These are phyloP conservation scores for Alentia gelatinosa DNA, from an alignment of 2,888 invertebrate species.

Conservation along the genomic window DNA sequence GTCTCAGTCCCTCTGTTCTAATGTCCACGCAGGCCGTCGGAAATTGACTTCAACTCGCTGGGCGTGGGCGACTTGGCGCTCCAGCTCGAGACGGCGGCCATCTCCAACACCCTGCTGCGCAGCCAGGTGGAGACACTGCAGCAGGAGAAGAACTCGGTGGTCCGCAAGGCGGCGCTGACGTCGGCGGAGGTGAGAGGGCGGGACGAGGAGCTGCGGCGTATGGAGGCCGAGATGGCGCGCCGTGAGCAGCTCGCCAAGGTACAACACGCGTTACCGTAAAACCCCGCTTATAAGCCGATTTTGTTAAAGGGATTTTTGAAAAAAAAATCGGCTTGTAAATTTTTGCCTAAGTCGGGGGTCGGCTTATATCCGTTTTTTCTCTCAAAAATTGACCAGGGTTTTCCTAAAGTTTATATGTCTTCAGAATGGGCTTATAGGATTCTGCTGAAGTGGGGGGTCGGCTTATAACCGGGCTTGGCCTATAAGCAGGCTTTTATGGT, in stretches of 20 bases:
- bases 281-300: too few species aligned
- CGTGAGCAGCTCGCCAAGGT: slow-evolving; percentile 15
- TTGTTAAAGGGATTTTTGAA: too few species aligned
- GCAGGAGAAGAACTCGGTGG: not conserved
- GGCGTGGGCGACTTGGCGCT: not conserved
- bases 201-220: not conserved
- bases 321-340: too few species aligned
- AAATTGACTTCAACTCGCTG: slow-evolving; percentile 14
- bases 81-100: slow-evolving; percentile 46
- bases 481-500: too few species aligned
- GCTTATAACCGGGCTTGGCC: too few species aligned
- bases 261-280: too few species aligned
- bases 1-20: not conserved
- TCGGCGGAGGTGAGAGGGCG: not conserved
- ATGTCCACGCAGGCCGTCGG: slow-evolving; percentile 48
- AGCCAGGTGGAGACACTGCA: slow-evolving; percentile 24
- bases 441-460: too few species aligned
- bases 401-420: too few species aligned
- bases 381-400: too few species aligned
- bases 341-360: too few species aligned
- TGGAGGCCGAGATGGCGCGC: not conserved
- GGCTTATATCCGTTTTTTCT: too few species aligned
- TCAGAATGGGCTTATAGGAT: too few species aligned
- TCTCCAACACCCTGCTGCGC: slow-evolving; percentile 50
- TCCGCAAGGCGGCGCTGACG: not conserved